Conservation (phyloP, 2,113 vertebrate species). For the Sarotherodon lohbergeri region DNA sequence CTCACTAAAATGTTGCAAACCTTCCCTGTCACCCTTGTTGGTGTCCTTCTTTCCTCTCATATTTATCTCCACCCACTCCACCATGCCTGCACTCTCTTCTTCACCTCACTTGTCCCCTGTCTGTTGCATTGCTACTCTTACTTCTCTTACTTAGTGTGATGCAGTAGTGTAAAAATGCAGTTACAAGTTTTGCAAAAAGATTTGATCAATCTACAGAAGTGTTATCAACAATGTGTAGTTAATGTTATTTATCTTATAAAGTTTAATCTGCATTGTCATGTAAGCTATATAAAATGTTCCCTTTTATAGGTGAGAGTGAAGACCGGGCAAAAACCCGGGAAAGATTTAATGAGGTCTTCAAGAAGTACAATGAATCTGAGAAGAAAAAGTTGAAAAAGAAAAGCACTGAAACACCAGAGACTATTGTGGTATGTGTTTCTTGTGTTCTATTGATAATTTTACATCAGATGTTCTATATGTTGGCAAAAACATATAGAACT, state of each 20-base stretch:
- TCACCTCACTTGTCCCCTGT: not conserved
- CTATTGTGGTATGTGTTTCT: constrained; percentile 72
- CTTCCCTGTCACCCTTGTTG: not conserved
- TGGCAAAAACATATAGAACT: not conserved
- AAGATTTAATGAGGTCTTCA: constrained; percentile 84
- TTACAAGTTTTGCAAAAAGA: not conserved
- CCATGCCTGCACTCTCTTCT: not conserved
- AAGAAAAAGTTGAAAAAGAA: constrained; percentile 79
- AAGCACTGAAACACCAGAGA: constrained; percentile 64
- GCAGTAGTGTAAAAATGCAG: not conserved
- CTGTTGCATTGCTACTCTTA: not conserved
- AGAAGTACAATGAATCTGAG: constrained; percentile 68
- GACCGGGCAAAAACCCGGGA: constrained; percentile 84
- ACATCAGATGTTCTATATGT: not conserved
- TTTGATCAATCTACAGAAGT: not conserved
- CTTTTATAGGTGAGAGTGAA: constrained; percentile 81
- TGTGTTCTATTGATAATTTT: not conserved
- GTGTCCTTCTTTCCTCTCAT: not conserved
- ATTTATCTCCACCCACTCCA: not conserved
- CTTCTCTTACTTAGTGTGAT: not conserved
- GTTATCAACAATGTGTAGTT: not conserved
- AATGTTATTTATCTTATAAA: not conserved
- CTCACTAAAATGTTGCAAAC: not conserved
- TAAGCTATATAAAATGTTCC: not conserved
- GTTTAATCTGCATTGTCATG: not conserved